Base-by-base conservation (phyloP, 2,113 vertebrate genomes). In the Cinclus cinclus region DNA sequence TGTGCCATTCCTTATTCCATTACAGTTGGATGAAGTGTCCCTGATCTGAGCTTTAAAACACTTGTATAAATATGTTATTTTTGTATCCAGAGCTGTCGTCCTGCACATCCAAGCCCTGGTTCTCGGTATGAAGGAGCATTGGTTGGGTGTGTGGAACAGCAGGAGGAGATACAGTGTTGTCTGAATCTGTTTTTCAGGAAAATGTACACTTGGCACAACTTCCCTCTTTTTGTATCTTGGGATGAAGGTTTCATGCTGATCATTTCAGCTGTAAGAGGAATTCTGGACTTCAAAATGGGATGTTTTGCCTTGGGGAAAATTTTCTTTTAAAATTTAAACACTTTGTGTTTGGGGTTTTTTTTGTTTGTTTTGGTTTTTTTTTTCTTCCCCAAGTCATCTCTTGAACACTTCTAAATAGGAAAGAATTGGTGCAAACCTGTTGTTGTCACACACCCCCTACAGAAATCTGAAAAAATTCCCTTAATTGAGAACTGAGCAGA, bases 21-120 rank as follows among this genome's bases (percentile, higher is more conserved):
- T 15, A 2, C 3, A 7, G 17, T 0, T 52, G 69, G 52, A 16
- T 56, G 44, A 31, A 50, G 9, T 5, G 9, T 25, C 35, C 42
- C 44, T 78, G 35, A 21, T 59, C 27, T 55, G 13, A 20, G 1
- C 35, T 15, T 11, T 16, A 30, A 13, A 44, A 15, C 10, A 15
- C 18, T 28, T 67, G 31, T 25, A 18, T 1, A 20, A 50, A 23
- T 18, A 7, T 0, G 0, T 12, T 25, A 3, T 23, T 2, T 37
- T 64, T 58, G 19, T 22, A 16, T 6, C 21, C 14, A 30, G 42
- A 55, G 37, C 52, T 67, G 39, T 0, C 42, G 33, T 28, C 12
- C 68, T 47, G 44, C 3, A 2, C 17, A 11, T 6, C 27, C 2
- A 1, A 24, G 15, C 52, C n/a, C 20, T 8, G 8, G 8, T 10